These are phyloP conservation scores for Andrena trimmerana DNA, from an alignment of 2,888 invertebrate genomes.

Conservation along the genomic window DNA sequence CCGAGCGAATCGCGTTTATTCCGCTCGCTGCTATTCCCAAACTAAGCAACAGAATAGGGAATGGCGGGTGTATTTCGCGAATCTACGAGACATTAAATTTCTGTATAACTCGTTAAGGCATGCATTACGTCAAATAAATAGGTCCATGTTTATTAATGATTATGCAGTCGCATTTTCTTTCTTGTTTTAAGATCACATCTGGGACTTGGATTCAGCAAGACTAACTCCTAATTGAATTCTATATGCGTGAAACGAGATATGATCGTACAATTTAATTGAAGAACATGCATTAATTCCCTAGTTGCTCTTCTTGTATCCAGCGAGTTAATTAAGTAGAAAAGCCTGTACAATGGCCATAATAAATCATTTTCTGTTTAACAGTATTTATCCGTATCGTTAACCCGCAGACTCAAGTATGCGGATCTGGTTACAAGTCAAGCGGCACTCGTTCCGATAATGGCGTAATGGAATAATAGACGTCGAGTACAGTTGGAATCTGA, in stretches of 20 bases:
- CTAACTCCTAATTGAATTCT: too few species aligned
- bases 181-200: too few species aligned
- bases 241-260: too few species aligned
- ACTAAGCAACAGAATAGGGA: background rate
- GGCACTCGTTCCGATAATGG: conserved; percentile 32
- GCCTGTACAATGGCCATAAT: conserved; percentile 28
- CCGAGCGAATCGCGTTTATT: conserved; percentile 1
- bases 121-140: background rate
- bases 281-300: conserved; percentile 18
- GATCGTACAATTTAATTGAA: background rate
- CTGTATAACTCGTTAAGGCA: background rate
- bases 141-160: background rate
- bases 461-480: conserved; percentile 57
- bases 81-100: background rate
- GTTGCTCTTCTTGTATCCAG: conserved; percentile 32
- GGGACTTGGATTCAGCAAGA: too few species aligned
- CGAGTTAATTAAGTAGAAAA: conserved; percentile 55
- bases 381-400: conserved; percentile 50
- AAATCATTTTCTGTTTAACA: conserved; percentile 61
- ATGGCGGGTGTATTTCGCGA: background rate
- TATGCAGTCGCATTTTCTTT: too few species aligned
- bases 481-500: conserved; percentile 45
- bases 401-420: conserved; percentile 41
- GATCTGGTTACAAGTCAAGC: conserved; percentile 63
- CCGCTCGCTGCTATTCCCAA: background rate